A percentile compares a stretch with the other conserved stretches of the same genome.
These are phyloP conservation scores for Plestiodon gilberti DNA, from an alignment of 2,113 vertebrate genomes.

Conservation along the genomic window DNA sequence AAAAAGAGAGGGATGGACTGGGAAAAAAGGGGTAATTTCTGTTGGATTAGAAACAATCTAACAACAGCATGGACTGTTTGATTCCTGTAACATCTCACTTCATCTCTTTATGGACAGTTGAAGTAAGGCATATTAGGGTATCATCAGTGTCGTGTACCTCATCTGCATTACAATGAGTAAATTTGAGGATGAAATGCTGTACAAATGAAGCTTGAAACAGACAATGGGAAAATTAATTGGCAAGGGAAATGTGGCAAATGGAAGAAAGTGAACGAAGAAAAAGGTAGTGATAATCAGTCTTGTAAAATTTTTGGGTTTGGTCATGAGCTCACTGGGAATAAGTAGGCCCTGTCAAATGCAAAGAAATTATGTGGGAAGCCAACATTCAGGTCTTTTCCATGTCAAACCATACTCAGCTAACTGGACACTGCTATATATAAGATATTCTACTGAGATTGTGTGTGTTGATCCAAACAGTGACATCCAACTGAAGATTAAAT, in stretches of 20 bases:
- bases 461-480: background rate
- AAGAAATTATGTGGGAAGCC: background rate
- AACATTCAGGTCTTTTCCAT: background rate
- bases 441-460: background rate
- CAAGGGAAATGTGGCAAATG: too few relatives aligned
- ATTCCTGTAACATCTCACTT: too few relatives aligned
- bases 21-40: too few relatives aligned
- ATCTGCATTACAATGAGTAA: too few relatives aligned
- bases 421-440: background rate
- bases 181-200: too few relatives aligned
- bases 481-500: background rate
- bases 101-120: too few relatives aligned
- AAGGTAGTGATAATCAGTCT: background rate
- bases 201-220: background rate
- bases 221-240: background rate
- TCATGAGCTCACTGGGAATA: background rate
- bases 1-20: too few relatives aligned
- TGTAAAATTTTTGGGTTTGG: background rate
- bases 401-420: background rate
- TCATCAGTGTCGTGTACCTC: too few relatives aligned
- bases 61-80: too few relatives aligned
- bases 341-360: background rate
- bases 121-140: too few relatives aligned
- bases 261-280: background rate
- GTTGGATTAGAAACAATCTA: too few relatives aligned